Conservation (phyloP, 2,113 vertebrate genomes). For the Isurus oxyrinchus region DNA sequence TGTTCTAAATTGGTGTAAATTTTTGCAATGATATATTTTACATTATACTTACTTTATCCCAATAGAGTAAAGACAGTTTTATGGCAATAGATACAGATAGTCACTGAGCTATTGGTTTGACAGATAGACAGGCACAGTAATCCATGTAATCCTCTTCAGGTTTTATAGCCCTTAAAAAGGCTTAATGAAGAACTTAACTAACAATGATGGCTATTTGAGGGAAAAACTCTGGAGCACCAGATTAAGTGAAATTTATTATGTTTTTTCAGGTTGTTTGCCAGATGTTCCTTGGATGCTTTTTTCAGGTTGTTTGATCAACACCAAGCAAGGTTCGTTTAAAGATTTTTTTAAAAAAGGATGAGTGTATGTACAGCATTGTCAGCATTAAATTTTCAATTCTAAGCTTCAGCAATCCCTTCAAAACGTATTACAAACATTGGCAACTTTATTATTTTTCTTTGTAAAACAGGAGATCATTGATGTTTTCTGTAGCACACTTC, state of each 20-base stretch:
- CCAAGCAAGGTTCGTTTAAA: slow-evolving; percentile 7
- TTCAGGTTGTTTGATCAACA: slow-evolving; percentile 47
- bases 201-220: slow-evolving; percentile 35
- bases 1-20: not conserved
- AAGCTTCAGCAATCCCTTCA: slow-evolving; percentile 50
- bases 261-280: slow-evolving; percentile 56
- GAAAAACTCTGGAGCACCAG: slow-evolving; percentile 53
- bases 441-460: slow-evolving; percentile 45
- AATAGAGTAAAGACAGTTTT: not conserved
- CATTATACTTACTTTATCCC: not conserved
- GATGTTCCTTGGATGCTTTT: slow-evolving; percentile 60
- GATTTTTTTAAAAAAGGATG: slow-evolving; percentile 48
- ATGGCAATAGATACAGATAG: not conserved
- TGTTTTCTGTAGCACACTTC: slow-evolving; percentile 34
- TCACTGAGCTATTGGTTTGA: slow-evolving; percentile 16
- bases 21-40: not conserved
- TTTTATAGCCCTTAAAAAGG: slow-evolving; percentile 37
- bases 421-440: slow-evolving; percentile 55
- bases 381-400: slow-evolving; percentile 48
- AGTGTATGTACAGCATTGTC: slow-evolving; percentile 48
- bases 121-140: slow-evolving; percentile 29
- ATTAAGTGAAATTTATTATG: slow-evolving; percentile 43
- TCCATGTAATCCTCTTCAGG: slow-evolving; percentile 36
- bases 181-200: slow-evolving; percentile 36
- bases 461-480: slow-evolving; percentile 43